phyloP scores from a whole-genome alignment of 2,797 vertebrate genomes.

The Chaetophractus vellerosus region DNA sequence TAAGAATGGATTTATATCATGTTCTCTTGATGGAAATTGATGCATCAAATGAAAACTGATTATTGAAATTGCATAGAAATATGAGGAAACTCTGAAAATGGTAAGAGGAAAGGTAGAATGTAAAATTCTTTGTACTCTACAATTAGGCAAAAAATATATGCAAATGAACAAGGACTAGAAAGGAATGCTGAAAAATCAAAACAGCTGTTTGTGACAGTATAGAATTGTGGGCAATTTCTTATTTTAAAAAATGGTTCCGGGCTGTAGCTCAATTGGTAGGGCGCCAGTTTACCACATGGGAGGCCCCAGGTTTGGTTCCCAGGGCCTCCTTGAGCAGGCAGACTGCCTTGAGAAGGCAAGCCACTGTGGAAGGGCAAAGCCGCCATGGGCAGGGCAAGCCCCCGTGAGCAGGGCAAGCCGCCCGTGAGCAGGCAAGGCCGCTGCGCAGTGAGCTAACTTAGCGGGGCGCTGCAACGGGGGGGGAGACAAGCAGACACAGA shows the following conservation, averaged over 20 bases:
- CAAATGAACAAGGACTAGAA: conserved; percentile 19
- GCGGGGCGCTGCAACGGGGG: no score
- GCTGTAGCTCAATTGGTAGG: no score
- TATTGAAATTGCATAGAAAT: conserved; percentile 42
- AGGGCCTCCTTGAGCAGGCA: no score
- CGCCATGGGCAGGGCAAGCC: no score
- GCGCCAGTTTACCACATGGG: no score
- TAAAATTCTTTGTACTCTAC: conserved; percentile 46
- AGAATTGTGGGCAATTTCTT: conserved; percentile 36
- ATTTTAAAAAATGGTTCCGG: conserved; percentile 40
- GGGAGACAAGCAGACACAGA: no score
- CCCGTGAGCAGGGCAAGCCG: no score
- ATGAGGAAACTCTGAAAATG: conserved; percentile 15
- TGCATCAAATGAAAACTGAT: conserved; percentile 21
- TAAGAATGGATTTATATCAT: conserved; percentile 32
- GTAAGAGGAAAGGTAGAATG: conserved; percentile 47
- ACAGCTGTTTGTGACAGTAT: not conserved
- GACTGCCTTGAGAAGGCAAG: no score
- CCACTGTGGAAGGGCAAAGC: no score
- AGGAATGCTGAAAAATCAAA: conserved; percentile 53
- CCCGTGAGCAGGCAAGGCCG: no score
- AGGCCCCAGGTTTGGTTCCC: no score
- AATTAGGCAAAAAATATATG: not conserved
- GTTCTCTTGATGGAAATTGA: not conserved
- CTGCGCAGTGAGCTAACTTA: no score